Conservation (phyloP, 2,797 vertebrate species). For the Tapera naevia region DNA sequence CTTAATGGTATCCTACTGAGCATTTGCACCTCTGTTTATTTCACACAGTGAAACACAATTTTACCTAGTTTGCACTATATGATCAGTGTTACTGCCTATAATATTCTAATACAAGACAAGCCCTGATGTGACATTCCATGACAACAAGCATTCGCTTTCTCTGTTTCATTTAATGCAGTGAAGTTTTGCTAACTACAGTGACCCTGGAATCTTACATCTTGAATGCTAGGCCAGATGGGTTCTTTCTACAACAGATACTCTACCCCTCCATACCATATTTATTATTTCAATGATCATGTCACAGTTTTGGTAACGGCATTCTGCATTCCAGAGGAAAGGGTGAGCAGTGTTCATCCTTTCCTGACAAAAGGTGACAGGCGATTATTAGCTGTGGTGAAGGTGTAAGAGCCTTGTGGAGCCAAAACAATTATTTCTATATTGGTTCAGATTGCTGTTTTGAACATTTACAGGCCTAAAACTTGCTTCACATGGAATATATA, state of each 20-base stretch:
- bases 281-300: slow-evolving; percentile 52
- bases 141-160: slow-evolving; percentile 67
- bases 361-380: slow-evolving; percentile 51
- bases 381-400: slow-evolving; percentile 47
- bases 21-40: slow-evolving; percentile 92
- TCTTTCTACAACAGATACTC: slow-evolving; percentile 65
- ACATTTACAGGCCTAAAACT: slow-evolving; percentile 44
- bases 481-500: slow-evolving; percentile 62
- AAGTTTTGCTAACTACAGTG: slow-evolving; percentile 71
- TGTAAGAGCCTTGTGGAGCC: slow-evolving; percentile 45
- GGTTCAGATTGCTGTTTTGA: slow-evolving; percentile 54
- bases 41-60: slow-evolving; percentile 87
- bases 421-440: slow-evolving; percentile 51
- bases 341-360: slow-evolving; percentile 63
- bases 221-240: slow-evolving; percentile 68
- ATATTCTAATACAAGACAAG: slow-evolving; percentile 80
- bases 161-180: slow-evolving; percentile 71
- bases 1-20: slow-evolving; percentile 99
- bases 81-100: slow-evolving; percentile 99
- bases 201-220: slow-evolving; percentile 63
- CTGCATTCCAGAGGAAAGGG: slow-evolving; percentile 67
- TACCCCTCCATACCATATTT: slow-evolving; percentile 62
- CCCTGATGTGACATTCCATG: slow-evolving; percentile 81
- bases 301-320: slow-evolving; percentile 54
- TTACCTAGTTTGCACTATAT: slow-evolving; percentile 97